Conservation (phyloP, 1,140 invertebrate species). For the Bombus confusus region DNA sequence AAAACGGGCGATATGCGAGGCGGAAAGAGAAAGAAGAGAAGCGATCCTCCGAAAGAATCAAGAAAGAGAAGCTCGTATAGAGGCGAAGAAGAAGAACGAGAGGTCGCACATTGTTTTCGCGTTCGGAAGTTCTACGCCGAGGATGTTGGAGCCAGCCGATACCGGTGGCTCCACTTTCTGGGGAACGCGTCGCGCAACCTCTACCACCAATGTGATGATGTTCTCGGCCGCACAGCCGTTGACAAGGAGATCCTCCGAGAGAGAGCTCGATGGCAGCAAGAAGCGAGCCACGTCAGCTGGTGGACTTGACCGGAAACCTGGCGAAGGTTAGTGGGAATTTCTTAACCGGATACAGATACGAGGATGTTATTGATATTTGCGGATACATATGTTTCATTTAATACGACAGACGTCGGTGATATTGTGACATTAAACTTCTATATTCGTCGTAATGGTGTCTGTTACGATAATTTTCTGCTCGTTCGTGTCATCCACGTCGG, state of each 20-base stretch:
- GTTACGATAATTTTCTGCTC: neutral
- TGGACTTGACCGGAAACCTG: constrained; percentile 87
- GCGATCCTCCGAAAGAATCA: constrained; percentile 92
- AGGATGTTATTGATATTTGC: neutral
- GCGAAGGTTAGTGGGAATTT: constrained; percentile 84
- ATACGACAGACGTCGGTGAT: neutral
- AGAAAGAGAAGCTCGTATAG: constrained; percentile 91
- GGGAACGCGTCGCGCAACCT: constrained; percentile 92
- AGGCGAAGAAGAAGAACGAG: constrained; percentile 88
- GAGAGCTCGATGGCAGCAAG: constrained; percentile 91
- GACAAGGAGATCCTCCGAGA: constrained; percentile 91
- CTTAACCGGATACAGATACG: neutral
- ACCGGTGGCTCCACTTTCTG: constrained; percentile 88
- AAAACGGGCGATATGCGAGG: constrained; percentile 93
- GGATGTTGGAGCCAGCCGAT: constrained; percentile 92
- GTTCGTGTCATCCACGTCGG: too few species aligned
- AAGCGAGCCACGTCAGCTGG: constrained; percentile 91
- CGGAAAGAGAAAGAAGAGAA: constrained; percentile 91
- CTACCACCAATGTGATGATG: constrained; percentile 92
- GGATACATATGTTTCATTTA: neutral
- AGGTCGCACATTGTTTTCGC: constrained; percentile 88
- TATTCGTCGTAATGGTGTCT: too few species aligned
- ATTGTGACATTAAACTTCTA: neutral
- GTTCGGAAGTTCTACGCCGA: constrained; percentile 94
- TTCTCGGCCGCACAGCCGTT: constrained; percentile 87